These are phyloP conservation scores for Gryllus longicercus DNA, from an alignment of 2,888 invertebrate genomes.

Conservation along the genomic window DNA sequence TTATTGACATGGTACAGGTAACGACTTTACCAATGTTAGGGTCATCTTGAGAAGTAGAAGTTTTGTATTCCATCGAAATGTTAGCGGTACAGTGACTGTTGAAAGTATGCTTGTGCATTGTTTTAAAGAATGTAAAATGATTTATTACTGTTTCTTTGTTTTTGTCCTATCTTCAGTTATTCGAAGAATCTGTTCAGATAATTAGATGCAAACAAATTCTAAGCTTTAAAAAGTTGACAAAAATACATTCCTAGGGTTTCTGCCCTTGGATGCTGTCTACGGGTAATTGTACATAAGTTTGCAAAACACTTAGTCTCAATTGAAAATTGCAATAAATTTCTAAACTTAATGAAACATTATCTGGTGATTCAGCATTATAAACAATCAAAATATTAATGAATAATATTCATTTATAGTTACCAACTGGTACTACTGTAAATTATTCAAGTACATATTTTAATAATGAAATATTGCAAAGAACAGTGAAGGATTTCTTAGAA, in stretches of 20 bases:
- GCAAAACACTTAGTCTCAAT: neutral
- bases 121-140: constrained; percentile 4
- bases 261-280: neutral
- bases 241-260: neutral
- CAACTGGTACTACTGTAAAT: too few species aligned
- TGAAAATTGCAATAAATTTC: neutral
- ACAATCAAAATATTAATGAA: neutral
- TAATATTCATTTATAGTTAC: too few species aligned
- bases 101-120: neutral
- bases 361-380: neutral
- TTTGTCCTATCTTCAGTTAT: neutral
- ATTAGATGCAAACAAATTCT: too few species aligned
- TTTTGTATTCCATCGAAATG: neutral
- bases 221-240: neutral
- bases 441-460: too few species aligned
- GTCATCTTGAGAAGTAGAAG: neutral
- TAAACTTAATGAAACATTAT: neutral
- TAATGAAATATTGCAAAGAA: too few species aligned
- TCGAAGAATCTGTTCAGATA: neutral
- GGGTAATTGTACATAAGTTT: neutral
- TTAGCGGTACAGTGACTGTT: neutral
- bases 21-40: neutral
- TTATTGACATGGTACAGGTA: neutral
- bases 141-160: constrained; percentile 17
- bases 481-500: too few species aligned